Percentiles rank a stretch among this genome's conserved stretches.
phyloP scores from a whole-genome alignment of 2,888 invertebrate genomes.

The Aphodius sticticus region DNA sequence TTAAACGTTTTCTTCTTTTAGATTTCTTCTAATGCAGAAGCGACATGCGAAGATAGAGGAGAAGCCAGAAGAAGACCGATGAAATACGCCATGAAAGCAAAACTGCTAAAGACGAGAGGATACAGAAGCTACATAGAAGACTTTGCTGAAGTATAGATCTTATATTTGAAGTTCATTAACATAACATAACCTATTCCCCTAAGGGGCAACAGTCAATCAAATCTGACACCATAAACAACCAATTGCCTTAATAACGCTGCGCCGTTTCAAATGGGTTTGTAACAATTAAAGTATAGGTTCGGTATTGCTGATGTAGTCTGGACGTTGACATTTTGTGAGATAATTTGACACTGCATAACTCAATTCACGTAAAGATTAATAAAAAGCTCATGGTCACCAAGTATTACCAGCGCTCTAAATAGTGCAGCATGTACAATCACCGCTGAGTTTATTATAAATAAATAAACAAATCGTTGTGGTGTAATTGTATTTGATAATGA shows the following conservation, averaged over 20 bases:
- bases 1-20: too few relatives aligned
- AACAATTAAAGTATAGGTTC: background rate
- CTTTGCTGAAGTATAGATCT: too few relatives aligned
- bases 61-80: too few relatives aligned
- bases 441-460: background rate
- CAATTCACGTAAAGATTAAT: background rate
- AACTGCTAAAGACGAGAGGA: too few relatives aligned
- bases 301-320: background rate
- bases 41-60: too few relatives aligned
- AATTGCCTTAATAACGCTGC: background rate
- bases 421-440: background rate
- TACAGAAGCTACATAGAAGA: too few relatives aligned
- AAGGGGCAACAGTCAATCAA: background rate
- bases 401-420: background rate
- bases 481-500: background rate
- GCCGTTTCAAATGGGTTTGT: background rate
- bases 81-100: too few relatives aligned
- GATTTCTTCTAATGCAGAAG: too few relatives aligned
- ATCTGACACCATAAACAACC: background rate
- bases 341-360: background rate
- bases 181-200: constrained; percentile 4
- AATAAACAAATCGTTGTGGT: background rate
- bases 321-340: background rate
- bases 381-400: background rate
- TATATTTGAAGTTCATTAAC: background rate